Base-by-base conservation (phyloP, 2,888 invertebrate species). In the Cremastinae sp. region DNA sequence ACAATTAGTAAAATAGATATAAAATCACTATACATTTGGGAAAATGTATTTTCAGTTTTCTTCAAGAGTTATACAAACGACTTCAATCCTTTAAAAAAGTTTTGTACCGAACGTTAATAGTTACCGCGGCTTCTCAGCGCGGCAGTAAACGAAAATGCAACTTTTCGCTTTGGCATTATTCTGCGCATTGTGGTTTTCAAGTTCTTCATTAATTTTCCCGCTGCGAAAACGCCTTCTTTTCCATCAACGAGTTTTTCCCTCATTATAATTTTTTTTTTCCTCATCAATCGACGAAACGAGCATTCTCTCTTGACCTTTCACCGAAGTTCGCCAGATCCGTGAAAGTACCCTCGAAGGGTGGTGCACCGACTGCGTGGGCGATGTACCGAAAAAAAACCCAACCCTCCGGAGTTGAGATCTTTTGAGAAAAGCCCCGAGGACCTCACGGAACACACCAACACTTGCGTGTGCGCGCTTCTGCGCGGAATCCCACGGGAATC, bases 341-440 rank as follows among this genome's bases (percentile, higher is more conserved):
- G 39, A 49, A 37, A 65, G 22, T 14, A 39, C 47, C 43, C 55
- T 35, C 61, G 61, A 62, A 68, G 73, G 53, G 58, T 7, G 20
- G 55, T 47, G 10, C 12, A n/a, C 12, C 45, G 37, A 41, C 56
- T 18, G 37, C 47, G 37, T 20, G 28, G 18, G 9, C 35, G 53
- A 28, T 49, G 58, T 49, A 58, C 51, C 59, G 14, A 53, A 65
- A 28, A 61, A 41, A 49, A 62, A 49, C 28, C 47, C 47, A 35
- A 47, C 45, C 45, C 49, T 41, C 22, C 12, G 55, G 22, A 28
- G 14, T 1, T 51, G 64, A 14, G 45, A 56, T 55, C 35, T 35
- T 45, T 35, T 39, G 37, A 37, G 16, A 55, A 43, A 12, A n/a
- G 12, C 16, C 53, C 14, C 16, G 8, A 22, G n/a, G n/a, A n/a